These are phyloP conservation scores for Amiota minor DNA, from an alignment of 2,888 invertebrate genomes.

Conservation along the genomic window DNA sequence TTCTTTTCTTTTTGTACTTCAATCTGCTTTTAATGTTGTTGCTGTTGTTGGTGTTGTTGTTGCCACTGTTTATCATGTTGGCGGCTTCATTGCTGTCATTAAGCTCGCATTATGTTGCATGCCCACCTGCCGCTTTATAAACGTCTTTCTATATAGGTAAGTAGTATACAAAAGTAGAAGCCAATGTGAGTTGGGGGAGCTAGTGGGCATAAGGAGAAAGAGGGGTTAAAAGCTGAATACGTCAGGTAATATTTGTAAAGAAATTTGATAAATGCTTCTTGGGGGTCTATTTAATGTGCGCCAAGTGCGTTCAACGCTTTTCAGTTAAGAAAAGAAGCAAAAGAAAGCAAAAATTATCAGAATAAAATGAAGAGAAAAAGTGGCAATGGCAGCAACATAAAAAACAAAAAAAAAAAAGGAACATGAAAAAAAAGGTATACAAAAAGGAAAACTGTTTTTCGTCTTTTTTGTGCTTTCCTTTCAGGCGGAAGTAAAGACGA, in stretches of 20 bases:
- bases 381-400: slow-evolving; percentile 23
- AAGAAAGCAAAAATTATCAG: slow-evolving; percentile 47
- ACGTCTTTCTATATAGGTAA: slow-evolving; percentile 18
- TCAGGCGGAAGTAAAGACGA: slow-evolving; percentile 39
- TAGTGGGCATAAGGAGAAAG: background rate
- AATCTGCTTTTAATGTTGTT: background rate
- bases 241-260: slow-evolving; percentile 52
- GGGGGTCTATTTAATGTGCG: slow-evolving; percentile 64
- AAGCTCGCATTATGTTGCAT: slow-evolving; percentile 59
- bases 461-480: slow-evolving; percentile 19
- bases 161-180: too few relatives aligned
- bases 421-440: background rate
- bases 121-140: slow-evolving; percentile 62
- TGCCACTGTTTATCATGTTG: slow-evolving; percentile 62
- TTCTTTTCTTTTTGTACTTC: background rate
- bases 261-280: slow-evolving; percentile 66
- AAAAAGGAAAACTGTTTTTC: slow-evolving; percentile 1
- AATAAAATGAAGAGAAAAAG: slow-evolving; percentile 30
- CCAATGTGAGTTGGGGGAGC: background rate
- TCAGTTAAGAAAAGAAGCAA: slow-evolving; percentile 34
- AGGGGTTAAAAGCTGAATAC: background rate
- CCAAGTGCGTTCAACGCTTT: slow-evolving; percentile 49
- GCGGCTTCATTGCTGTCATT: slow-evolving; percentile 69
- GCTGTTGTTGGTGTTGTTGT: background rate
- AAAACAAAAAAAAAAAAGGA: slow-evolving; percentile 14